Percentiles rank a stretch among this genome's conserved stretches.
These are phyloP conservation scores for Spodoptera frugiperda DNA, from an alignment of 1,140 invertebrate genomes.

Conservation along the genomic window DNA sequence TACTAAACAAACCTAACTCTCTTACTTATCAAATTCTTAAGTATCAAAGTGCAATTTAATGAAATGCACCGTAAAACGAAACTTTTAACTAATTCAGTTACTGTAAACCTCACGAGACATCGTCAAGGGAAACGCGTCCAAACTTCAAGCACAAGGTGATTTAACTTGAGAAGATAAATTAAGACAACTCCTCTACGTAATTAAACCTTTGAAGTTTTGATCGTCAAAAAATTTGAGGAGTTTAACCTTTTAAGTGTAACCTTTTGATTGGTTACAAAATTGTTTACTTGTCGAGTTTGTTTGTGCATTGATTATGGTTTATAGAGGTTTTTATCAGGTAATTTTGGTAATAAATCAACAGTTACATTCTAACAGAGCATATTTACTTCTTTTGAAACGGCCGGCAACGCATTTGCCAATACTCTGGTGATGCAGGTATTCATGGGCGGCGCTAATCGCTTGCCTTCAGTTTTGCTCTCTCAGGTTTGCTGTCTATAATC, in stretches of 20 bases:
- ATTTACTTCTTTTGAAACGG: background rate
- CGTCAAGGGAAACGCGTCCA: background rate
- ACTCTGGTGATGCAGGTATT: too few relatives aligned
- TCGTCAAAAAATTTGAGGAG: background rate
- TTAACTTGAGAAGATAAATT: slow-evolving; percentile 21
- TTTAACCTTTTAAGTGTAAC: background rate
- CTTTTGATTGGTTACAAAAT: background rate
- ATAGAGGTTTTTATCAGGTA: too few relatives aligned
- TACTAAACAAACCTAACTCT: too few relatives aligned
- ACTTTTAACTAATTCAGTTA: background rate
- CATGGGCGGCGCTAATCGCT: too few relatives aligned
- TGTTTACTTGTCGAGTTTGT: background rate
- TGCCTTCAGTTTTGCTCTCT: too few relatives aligned
- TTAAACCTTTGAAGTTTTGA: slow-evolving; percentile 11
- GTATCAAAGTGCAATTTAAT: too few relatives aligned
- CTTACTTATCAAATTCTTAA: too few relatives aligned
- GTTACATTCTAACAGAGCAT: too few relatives aligned
- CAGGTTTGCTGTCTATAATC: too few relatives aligned
- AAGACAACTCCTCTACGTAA: slow-evolving; percentile 12
- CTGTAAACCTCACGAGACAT: background rate
- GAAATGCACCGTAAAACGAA: background rate
- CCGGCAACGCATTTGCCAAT: too few relatives aligned
- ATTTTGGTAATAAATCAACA: too few relatives aligned
- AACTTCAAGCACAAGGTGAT: background rate
- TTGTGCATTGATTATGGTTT: too few relatives aligned